Conservation (phyloP, 2,797 vertebrate genomes). For the Sciaenops ocellatus region DNA sequence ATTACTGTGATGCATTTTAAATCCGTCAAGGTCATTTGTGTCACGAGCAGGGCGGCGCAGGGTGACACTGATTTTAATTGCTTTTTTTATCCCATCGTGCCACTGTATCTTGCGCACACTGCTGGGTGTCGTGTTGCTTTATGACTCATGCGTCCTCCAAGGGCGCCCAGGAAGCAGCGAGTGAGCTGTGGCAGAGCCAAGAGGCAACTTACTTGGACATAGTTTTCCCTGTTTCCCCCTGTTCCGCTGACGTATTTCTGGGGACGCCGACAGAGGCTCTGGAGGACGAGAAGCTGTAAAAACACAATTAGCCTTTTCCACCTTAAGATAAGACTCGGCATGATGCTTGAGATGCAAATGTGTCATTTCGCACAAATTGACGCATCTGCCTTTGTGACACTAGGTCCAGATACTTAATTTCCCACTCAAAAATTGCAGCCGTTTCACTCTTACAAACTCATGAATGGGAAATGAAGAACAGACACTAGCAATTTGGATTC, state of each 20-base stretch:
- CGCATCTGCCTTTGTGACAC: constrained; percentile 24
- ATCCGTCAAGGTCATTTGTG: constrained; percentile 68
- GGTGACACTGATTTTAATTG: constrained; percentile 73
- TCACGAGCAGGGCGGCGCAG: constrained; percentile 21
- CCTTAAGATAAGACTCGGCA: constrained; percentile 22
- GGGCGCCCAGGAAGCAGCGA: constrained; percentile 41
- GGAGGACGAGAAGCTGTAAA: constrained; percentile 39
- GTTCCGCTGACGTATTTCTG: constrained; percentile 32
- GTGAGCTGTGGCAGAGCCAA: constrained; percentile 42
- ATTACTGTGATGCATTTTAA: constrained; percentile 48
- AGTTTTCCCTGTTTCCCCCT: constrained; percentile 30
- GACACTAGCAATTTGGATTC: constrained; percentile 59
- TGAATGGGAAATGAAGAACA: constrained; percentile 35
- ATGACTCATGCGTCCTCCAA: constrained; percentile 66
- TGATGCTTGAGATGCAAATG: constrained; percentile 15
- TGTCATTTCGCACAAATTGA: constrained; percentile 33
- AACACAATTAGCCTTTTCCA: constrained; percentile 42
- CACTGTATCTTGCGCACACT: constrained; percentile 49
- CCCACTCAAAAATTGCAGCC: constrained; percentile 15
- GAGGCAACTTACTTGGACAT: constrained; percentile 43
- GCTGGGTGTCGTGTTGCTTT: constrained; percentile 60
- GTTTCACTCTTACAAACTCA: constrained; percentile 36
- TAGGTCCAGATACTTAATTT: constrained; percentile 21
- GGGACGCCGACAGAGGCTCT: constrained; percentile 4
- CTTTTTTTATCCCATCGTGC: constrained; percentile 53